Evolutionary conservation across 2,888 invertebrate species (phyloP), one percentile per base, ranked within the genome.

Genomic region (Sylvicola cinctus): DNA sequence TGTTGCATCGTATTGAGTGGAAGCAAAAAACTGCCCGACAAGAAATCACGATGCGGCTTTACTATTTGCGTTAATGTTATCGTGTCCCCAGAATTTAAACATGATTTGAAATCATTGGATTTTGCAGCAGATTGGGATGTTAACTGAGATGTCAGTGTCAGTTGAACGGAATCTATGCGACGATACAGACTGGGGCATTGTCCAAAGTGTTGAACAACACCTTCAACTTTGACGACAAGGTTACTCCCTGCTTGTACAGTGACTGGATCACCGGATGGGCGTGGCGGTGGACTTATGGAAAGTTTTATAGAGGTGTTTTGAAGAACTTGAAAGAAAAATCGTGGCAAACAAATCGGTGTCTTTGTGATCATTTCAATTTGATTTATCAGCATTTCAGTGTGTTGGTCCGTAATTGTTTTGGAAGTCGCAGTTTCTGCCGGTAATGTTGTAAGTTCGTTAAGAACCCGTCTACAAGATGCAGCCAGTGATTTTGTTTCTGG

Each of bases 221-320:
- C 93, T 58, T 93, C 93, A 3, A 93, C 81, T 62, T 88, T 90
- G 16, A 93, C 69, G 2, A 90, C 85, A 38, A 93, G 65, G 43
- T 85, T 79, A 43, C 85, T 80, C 35, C 81, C 79, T 29, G 75
- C 71, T 38, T 80, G 79, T 26, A 91, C 74, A 40, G 77, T 67
- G 32, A 90, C 78, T 31, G 80, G 80, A 44, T 93, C 91, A 2
- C 80, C 79, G 39, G 75, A 65, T 27, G 71, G 70, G 33, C 77
- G 59, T 0, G 83, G 81, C 49, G 81, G 80, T 1, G 85, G 84
- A 25, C 77, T 76, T 6, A 84, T 72, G 0, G 81, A 78, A 39
- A 85, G 55, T 60, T 81, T 83, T 2, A 84, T 74, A 43, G 70
- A 71, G 2, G 84, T 85, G 15, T 77, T 68, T 60, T 91, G 79